These are phyloP conservation scores for Halcyon leucocephala DNA, from an alignment of 2,797 vertebrate species.

Conservation along the genomic window DNA sequence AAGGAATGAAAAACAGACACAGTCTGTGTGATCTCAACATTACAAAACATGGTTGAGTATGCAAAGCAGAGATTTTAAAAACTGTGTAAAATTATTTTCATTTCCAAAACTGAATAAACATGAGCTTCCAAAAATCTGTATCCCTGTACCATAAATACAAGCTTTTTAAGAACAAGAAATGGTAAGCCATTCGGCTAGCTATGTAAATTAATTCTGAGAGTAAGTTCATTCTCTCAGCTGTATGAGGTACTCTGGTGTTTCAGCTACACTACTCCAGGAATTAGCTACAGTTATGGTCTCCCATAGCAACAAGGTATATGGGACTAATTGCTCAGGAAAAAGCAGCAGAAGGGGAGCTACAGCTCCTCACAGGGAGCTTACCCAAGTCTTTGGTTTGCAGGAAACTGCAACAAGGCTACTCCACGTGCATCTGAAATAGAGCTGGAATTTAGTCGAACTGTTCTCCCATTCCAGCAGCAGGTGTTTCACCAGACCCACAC, in stretches of 20 bases:
- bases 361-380: neutral
- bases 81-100: neutral
- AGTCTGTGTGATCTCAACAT: neutral
- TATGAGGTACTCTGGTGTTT: neutral
- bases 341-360: neutral
- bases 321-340: neutral
- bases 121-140: neutral
- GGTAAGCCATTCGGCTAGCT: neutral
- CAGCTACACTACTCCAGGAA: neutral
- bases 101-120: neutral
- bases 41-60: neutral
- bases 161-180: neutral
- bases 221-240: rapidly evolving
- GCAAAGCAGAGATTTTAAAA: neutral
- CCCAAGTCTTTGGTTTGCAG: slow-evolving; percentile 87
- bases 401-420: slow-evolving; percentile 88
- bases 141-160: neutral
- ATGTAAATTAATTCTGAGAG: neutral
- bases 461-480: neutral
- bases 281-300: neutral
- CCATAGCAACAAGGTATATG: neutral
- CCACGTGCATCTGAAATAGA: slow-evolving; percentile 84
- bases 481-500: rapidly evolving
- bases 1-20: neutral
- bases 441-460: neutral